Evolutionary conservation across 1,140 invertebrate species (phyloP).

Genomic region (Mycetomoellerius zeteki): DNA sequence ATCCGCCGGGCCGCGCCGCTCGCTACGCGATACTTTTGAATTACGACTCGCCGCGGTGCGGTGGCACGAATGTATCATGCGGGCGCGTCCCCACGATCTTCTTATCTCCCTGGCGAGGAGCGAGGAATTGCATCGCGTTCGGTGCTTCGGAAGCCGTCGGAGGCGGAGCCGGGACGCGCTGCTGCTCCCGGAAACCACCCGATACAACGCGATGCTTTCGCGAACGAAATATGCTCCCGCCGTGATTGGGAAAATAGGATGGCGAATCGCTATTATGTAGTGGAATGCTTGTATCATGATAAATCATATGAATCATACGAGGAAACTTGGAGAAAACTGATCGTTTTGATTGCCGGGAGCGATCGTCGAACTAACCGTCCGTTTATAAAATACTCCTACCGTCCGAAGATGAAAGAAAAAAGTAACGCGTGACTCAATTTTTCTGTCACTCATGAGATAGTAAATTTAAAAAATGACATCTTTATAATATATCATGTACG

Average conservation of each 20-base stretch:
- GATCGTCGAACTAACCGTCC: neutral
- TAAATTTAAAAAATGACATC: neutral
- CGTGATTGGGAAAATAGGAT: slow-evolving; percentile 62
- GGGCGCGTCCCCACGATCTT: slow-evolving; percentile 48
- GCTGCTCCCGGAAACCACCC: slow-evolving; percentile 12
- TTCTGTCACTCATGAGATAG: neutral
- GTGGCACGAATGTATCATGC: slow-evolving; percentile 40
- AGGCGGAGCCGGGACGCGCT: neutral
- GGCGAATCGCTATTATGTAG: slow-evolving; percentile 42
- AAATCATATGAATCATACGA: slow-evolving; percentile 26
- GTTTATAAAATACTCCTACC: slow-evolving; percentile 1
- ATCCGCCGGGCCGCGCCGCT: slow-evolving; percentile 31
- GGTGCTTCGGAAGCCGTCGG: neutral
- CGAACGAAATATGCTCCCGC: slow-evolving; percentile 38
- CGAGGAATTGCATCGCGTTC: slow-evolving; percentile 32
- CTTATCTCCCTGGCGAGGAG: slow-evolving; percentile 50
- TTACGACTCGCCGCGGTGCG: slow-evolving; percentile 59
- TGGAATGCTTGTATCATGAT: slow-evolving; percentile 20
- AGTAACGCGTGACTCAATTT: no score
- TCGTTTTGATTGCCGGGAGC: slow-evolving; percentile 38
- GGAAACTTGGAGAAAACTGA: slow-evolving; percentile 25
- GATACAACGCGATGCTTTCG: slow-evolving; percentile 22
- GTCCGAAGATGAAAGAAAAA: neutral
- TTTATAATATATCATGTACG: neutral
- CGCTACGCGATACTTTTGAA: slow-evolving; percentile 68